Percentiles rank a stretch among this genome's conserved stretches.
Conservation (phyloP, 2,888 invertebrate genomes). For the Flexamia atlantica region DNA sequence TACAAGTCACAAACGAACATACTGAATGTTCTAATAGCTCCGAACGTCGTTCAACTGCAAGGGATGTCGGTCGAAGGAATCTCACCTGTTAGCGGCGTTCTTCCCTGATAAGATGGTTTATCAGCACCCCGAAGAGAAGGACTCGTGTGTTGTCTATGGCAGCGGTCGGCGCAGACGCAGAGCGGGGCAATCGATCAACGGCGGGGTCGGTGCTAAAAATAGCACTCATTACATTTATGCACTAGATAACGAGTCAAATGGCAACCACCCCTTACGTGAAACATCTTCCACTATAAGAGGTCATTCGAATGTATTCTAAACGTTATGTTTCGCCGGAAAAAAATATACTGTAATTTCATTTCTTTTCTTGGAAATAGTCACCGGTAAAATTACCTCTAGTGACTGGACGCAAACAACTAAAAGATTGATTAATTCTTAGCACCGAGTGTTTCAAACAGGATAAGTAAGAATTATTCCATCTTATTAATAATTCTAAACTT, state of each 20-base stretch:
- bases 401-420: too few species aligned
- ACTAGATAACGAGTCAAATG: not conserved
- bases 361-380: too few species aligned
- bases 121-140: not conserved
- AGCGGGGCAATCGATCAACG: not conserved
- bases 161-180: not conserved
- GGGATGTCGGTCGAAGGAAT: not conserved
- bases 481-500: too few species aligned
- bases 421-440: too few species aligned
- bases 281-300: not conserved
- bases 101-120: not conserved
- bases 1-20: not conserved
- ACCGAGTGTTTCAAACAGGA: too few species aligned
- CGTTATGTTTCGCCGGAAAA: too few species aligned
- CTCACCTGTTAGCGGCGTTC: not conserved
- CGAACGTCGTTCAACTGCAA: not conserved
- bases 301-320: too few species aligned
- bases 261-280: not conserved
- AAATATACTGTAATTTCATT: too few species aligned
- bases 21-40: not conserved
- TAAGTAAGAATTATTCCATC: too few species aligned
- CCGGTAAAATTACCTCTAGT: too few species aligned
- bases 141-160: not conserved
- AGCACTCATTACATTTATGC: constrained; percentile 14
- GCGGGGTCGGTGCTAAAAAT: constrained; percentile 19